These are phyloP conservation scores for Laspeyria flexula DNA, from an alignment of 2,888 invertebrate genomes.

Conservation along the genomic window DNA sequence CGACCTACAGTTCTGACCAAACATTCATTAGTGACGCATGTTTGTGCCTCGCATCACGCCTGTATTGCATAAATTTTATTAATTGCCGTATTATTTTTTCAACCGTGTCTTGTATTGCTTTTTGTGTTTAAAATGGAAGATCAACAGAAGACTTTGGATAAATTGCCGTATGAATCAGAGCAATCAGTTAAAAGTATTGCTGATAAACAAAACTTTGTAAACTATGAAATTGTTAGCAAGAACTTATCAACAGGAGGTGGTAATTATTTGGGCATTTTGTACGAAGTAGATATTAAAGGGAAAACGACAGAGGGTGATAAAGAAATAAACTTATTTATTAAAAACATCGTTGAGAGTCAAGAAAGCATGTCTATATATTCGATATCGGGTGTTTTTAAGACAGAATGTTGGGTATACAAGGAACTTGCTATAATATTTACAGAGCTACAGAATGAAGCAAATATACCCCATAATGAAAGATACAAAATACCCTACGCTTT, in stretches of 20 bases:
- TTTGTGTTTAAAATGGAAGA: too few species aligned
- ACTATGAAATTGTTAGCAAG: constrained; percentile 37
- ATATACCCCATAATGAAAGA: constrained; percentile 52
- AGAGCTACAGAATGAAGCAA: constrained; percentile 45
- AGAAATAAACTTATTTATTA: constrained; percentile 60
- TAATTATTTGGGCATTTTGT: constrained; percentile 56
- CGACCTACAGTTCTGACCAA: too few species aligned
- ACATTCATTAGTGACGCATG: too few species aligned
- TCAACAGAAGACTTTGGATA: too few species aligned
- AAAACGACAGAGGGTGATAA: constrained; percentile 32
- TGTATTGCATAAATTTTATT: too few species aligned
- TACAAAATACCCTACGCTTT: constrained; percentile 54
- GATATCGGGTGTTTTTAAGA: constrained; percentile 49
- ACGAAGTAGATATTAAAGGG: constrained; percentile 55
- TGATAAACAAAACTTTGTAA: constrained; percentile 40
- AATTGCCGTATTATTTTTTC: too few species aligned
- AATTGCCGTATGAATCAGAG: constrained; percentile 29
- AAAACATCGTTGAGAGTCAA: constrained; percentile 52
- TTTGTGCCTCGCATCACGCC: too few species aligned
- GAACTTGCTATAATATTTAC: constrained; percentile 37
- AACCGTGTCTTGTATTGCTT: too few species aligned
- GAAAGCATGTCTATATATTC: constrained; percentile 48
- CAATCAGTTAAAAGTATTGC: constrained; percentile 36
- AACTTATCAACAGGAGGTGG: constrained; percentile 49
- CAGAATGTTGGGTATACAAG: constrained; percentile 59